phyloP scores from a whole-genome alignment of 2,888 invertebrate species.

The Zeuzera pyrina region DNA sequence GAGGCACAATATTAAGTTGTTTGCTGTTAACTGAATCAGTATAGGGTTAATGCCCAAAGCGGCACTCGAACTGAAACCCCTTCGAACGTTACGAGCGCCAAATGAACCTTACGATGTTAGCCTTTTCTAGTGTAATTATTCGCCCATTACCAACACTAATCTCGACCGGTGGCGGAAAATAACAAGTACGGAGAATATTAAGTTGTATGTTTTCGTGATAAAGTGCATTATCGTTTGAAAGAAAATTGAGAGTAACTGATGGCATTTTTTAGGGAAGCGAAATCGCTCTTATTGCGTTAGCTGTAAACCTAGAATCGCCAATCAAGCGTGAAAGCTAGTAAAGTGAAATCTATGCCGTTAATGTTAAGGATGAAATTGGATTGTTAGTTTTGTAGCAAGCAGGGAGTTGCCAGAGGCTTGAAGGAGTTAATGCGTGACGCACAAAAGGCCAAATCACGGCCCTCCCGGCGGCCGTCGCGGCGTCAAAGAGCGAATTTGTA shows the following conservation, averaged over 20 bases:
- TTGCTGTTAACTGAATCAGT: constrained; percentile 49
- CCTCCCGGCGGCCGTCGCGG: constrained; percentile 44
- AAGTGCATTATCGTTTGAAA: constrained; percentile 25
- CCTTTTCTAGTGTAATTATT: constrained; percentile 70
- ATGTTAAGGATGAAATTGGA: constrained; percentile 32
- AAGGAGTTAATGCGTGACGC: constrained; percentile 71
- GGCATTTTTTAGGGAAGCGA: constrained; percentile 31
- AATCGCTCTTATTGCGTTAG: constrained; percentile 51
- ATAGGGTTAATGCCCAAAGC: constrained; percentile 34
- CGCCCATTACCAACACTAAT: constrained; percentile 64
- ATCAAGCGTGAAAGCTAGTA: constrained; percentile 17
- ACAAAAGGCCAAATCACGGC: constrained; percentile 72
- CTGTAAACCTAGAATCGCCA: constrained; percentile 48
- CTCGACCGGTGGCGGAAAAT: constrained; percentile 29
- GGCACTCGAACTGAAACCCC: constrained; percentile 44
- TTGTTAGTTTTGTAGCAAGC: constrained; percentile 15
- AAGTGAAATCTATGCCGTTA: constrained; percentile 15
- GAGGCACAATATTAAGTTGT: no score
- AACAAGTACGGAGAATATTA: constrained; percentile 21
- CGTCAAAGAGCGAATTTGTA: constrained; percentile 70
- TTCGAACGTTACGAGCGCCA: constrained; percentile 55
- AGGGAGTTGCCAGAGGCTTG: constrained; percentile 50
- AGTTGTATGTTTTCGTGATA: constrained; percentile 26
- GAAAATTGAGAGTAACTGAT: constrained; percentile 8
- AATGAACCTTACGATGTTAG: constrained; percentile 68